Percentiles rank a stretch among this genome's conserved stretches.
Evolutionary conservation across 2,888 invertebrate genomes (phyloP).

Genomic region (Diarsia rubi): DNA sequence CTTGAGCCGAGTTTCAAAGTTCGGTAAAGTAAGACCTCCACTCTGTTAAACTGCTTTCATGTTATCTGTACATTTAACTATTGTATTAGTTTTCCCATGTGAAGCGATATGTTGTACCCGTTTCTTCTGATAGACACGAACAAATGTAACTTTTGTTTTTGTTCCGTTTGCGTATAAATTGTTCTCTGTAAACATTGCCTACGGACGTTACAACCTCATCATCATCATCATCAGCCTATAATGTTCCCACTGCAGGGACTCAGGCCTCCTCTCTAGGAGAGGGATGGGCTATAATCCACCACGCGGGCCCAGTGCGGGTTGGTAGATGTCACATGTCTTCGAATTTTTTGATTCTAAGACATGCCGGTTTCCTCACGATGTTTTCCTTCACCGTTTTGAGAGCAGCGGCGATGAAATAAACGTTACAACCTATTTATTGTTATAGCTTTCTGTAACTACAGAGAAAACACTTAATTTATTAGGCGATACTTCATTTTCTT

Average conservation of each 20-base stretch:
- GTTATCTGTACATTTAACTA: slow-evolving; percentile 62
- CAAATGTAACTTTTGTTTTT: slow-evolving; percentile 43
- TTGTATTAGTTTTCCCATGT: slow-evolving; percentile 32
- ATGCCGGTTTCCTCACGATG: too few species aligned
- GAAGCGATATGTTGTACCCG: slow-evolving; percentile 15
- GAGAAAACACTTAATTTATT: slow-evolving; percentile 41
- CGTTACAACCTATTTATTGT: slow-evolving; percentile 41
- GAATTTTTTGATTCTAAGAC: too few species aligned
- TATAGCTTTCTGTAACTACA: slow-evolving; percentile 29
- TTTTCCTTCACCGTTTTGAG: too few species aligned
- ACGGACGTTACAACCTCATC: slow-evolving; percentile 27
- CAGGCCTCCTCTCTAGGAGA: too few species aligned
- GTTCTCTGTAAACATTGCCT: slow-evolving; percentile 25
- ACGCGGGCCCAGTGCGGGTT: too few species aligned
- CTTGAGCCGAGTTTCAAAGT: slow-evolving; percentile 69
- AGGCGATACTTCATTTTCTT: slow-evolving; percentile 42
- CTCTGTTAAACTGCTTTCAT: slow-evolving; percentile 71
- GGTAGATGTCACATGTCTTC: too few species aligned
- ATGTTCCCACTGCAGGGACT: too few species aligned
- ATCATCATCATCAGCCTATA: too few species aligned
- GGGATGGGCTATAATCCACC: too few species aligned
- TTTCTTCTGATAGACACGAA: slow-evolving; percentile 12
- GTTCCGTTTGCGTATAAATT: slow-evolving; percentile 24
- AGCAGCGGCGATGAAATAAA: too few species aligned
- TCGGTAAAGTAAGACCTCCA: slow-evolving; percentile 51